Base-by-base conservation (phyloP, 2,888 invertebrate species). In the Carabus problematicus region DNA sequence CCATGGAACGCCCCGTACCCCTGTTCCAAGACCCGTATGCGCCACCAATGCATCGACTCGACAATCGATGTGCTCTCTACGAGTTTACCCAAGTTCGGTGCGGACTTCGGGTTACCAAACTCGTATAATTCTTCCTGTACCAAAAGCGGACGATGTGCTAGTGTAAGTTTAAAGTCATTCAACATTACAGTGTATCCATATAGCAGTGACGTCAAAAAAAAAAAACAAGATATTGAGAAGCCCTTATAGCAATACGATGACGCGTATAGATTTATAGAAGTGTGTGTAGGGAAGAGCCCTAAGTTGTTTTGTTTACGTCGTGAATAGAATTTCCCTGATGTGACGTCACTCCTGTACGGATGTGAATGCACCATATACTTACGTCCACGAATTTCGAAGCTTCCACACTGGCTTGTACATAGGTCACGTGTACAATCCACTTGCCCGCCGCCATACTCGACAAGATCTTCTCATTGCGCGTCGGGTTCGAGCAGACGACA, bases 391-490 rank as follows among this genome's bases (percentile, higher is more conserved):
- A 92, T 70, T 76, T 76, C 0, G 87, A 86, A 0, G 82, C 83
- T 29, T 85, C 83, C 8, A 86, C 81, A 66, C 91, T 92, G 55
- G 90, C 85, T 4, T 88, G 86, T 1, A 96, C 81, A 76, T 94
- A 97, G 0, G 88, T 87, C 1, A 89, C 86, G 75, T 93, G 92
- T n/a, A 97, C 81, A 9, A 97, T 87, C 95, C 95, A 97, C 75
- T 92, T 90, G 14, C 97, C 97, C 0, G 92, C 87, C 0, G 97
- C 95, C 71, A 97, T 88, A 70, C 91, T 90, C 0, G 92, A 90
- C 29, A 97, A 83, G 82, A 93, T 88, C 83, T 96, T 96, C 84
- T 97, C 97, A 77, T 93, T 95, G 70, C 95, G 87, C 8, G 87
- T 85, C 0, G 91, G 89, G 76, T 88, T 88, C 54, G 89, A 85